Conservation (phyloP, 1,140 invertebrate species). For the Chelonus insularis region DNA sequence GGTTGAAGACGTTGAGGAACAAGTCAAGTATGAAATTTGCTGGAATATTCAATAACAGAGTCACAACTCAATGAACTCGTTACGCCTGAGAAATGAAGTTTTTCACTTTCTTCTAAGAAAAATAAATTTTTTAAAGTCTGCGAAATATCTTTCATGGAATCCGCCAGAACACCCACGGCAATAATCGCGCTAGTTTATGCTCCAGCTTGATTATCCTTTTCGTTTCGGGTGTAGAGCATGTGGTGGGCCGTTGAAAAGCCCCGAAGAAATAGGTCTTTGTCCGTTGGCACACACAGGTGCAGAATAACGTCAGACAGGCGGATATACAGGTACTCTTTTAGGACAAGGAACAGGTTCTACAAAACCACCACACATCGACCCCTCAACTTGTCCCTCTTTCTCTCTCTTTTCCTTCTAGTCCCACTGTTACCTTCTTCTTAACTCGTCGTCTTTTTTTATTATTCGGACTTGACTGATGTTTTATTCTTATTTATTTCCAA, state of each 20-base stretch:
- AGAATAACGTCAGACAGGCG: conserved; percentile 21
- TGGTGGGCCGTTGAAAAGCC: conserved; percentile 37
- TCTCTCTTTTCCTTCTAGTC: too few species aligned
- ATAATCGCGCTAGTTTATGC: conserved; percentile 5
- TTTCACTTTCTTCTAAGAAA: background rate
- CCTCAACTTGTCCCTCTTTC: too few species aligned
- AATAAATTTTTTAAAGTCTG: too few species aligned
- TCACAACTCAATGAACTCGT: conserved; percentile 14
- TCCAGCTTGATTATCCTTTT: background rate
- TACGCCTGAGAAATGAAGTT: background rate
- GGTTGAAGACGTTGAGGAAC: background rate
- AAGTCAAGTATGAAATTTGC: conserved; percentile 12
- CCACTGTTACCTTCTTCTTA: too few species aligned
- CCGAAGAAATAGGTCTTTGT: conserved; percentile 41
- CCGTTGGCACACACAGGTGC: conserved; percentile 40
- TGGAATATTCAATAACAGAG: conserved; percentile 1
- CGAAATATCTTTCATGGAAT: too few species aligned
- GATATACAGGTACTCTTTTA: background rate
- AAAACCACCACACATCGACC: too few species aligned
- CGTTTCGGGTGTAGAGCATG: background rate
- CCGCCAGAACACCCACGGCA: background rate
- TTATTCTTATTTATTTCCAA: too few species aligned
- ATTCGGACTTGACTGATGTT: too few species aligned
- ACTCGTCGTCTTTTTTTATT: too few species aligned
- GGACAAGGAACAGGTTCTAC: background rate